Percentiles rank a stretch among this genome's conserved stretches.
phyloP scores from a whole-genome alignment of 1,140 invertebrate species.

The Eueides isabella region DNA sequence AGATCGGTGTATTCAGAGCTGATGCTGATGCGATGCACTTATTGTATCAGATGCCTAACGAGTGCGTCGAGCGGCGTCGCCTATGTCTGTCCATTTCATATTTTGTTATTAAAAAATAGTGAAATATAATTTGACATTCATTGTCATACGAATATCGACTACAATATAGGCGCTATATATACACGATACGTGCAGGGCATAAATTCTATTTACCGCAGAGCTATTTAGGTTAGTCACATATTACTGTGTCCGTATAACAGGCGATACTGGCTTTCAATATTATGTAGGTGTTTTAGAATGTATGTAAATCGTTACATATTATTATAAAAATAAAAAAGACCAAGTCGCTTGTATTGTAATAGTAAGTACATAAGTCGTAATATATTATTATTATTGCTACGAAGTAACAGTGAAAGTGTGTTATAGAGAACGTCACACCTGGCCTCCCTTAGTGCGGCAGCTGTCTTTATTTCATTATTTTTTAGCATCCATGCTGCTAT shows the following conservation, averaged over 20 bases:
- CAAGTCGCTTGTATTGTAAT: not conserved
- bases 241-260: slow-evolving; percentile 4
- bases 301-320: not conserved
- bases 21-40: slow-evolving; percentile 29
- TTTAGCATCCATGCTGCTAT: slow-evolving; percentile 16
- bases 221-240: slow-evolving; percentile 14
- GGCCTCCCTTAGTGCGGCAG: slow-evolving; percentile 19
- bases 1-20: slow-evolving; percentile 53
- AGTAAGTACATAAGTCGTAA: not conserved
- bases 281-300: not conserved
- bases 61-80: slow-evolving; percentile 17
- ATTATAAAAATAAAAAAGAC: not conserved
- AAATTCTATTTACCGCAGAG: slow-evolving; percentile 11
- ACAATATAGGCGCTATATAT: not conserved
- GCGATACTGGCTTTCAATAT: not conserved
- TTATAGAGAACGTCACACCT: slow-evolving; percentile 17
- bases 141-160: not conserved
- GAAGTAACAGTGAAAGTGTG: not conserved
- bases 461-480: slow-evolving; percentile 19
- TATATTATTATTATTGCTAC: slow-evolving; percentile 1
- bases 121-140: too few relatives aligned
- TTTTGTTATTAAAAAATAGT: too few relatives aligned
- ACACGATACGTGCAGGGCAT: not conserved
- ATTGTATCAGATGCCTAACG: slow-evolving; percentile 34
- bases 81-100: slow-evolving; percentile 15